Base-by-base conservation (phyloP, 2,113 vertebrate species). In the Pungitius pungitius region DNA sequence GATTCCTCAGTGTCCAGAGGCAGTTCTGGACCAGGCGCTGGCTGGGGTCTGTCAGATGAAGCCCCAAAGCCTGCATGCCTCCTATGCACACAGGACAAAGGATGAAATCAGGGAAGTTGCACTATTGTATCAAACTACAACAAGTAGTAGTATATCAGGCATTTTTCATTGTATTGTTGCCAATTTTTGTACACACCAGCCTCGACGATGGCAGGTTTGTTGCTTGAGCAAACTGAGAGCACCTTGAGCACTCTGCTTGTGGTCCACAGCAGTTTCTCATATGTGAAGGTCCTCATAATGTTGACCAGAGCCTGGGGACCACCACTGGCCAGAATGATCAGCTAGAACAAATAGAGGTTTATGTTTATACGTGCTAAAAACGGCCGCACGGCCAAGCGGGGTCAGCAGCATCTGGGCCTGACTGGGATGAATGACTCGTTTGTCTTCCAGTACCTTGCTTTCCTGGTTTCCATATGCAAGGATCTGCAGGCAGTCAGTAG, bases 231-330 rank as follows among this genome's bases (percentile, higher is more conserved):
- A 75, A 99, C 98, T 15, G 98, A 99, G 49, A 99, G 93, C 89
- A 99, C 98, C 90, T 99, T 99, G 66, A 99, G 95, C 69, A 99
- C 98, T 81, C 98, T 93, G 92, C 98, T 99, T 82, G 98, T 99
- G 95, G 98, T 99, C 98, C 98, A 99, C 86, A 99, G 93, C 40
- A 99, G 94, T 60, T 99, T 99, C 92, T 99, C 98, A 0, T 99
- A 99, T 2, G 97, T 99, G 58, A 99, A 99, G 77, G 97, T 99
- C 90, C 97, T 95, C 98, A 99, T 99, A 89, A 99, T 99, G 87
- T 98, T 99, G 74, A 99, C 98, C 88, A 99, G 91, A 55, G 97
- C 98, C 84, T 99, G 97, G 60, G 98, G 98, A 49, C 98, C 98
- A 2, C 98, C 98, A 11, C 98, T 99, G 73, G 98, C 98, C 92